Conservation (phyloP, 2,888 invertebrate species). For the Drosophila mulleri region DNA sequence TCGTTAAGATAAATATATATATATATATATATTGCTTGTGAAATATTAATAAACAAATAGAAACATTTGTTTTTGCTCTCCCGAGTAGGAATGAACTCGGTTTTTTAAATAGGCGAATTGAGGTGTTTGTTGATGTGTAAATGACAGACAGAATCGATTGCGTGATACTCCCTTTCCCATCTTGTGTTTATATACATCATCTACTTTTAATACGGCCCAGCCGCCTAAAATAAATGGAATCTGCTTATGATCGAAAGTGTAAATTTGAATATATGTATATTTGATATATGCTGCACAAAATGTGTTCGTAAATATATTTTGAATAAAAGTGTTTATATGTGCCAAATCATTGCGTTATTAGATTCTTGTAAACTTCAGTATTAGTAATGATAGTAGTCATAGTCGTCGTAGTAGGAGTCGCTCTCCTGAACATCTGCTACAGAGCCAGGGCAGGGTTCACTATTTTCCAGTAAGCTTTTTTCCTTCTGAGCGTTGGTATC, state of each 20-base stretch:
- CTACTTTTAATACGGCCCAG: no score
- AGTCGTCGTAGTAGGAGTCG: neutral
- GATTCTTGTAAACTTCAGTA: neutral
- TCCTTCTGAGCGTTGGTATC: neutral
- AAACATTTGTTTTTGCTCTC: no score
- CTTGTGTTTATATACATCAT: no score
- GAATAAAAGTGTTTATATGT: neutral
- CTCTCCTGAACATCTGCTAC: neutral
- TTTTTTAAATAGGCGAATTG: no score
- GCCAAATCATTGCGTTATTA: neutral
- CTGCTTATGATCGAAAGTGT: neutral
- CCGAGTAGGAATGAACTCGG: no score
- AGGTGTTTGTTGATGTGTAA: no score
- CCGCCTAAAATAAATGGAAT: neutral
- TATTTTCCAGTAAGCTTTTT: neutral
- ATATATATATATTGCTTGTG: neutral
- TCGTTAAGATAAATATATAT: no score
- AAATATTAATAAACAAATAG: no score
- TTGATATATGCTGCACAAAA: neutral
- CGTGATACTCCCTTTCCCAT: no score
- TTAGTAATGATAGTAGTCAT: neutral
- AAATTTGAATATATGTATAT: neutral
- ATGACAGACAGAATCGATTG: no score
- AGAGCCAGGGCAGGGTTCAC: neutral
- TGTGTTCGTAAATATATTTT: neutral